Conservation (phyloP, 2,888 invertebrate genomes). For the Eurytoma adleriae region DNA sequence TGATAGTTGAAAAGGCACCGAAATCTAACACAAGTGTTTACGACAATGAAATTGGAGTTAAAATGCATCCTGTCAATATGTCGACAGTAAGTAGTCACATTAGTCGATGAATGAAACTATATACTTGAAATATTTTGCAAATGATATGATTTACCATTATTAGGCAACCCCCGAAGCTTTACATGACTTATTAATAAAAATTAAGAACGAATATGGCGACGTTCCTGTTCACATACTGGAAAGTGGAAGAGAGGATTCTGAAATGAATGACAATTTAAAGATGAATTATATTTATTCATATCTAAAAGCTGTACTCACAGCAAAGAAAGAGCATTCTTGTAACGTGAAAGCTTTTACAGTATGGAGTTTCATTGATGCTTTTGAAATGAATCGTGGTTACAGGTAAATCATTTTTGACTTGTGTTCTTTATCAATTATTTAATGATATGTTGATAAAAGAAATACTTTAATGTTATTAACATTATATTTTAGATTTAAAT, state of each 20-base stretch:
- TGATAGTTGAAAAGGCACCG: constrained; percentile 55
- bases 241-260: constrained; percentile 70
- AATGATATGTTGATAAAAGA: too few relatives aligned
- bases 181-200: constrained; percentile 71
- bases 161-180: constrained; percentile 75
- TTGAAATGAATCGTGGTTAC: constrained; percentile 81
- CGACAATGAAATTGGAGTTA: constrained; percentile 5
- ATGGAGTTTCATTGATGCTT: constrained; percentile 83
- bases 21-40: constrained; percentile 4
- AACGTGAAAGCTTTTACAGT: constrained; percentile 78
- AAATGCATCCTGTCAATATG: background rate
- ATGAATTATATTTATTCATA: constrained; percentile 72
- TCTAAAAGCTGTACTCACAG: constrained; percentile 76
- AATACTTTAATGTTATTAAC: background rate
- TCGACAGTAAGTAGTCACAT: background rate
- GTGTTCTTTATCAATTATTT: too few relatives aligned
- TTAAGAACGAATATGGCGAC: constrained; percentile 73
- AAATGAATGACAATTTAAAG: constrained; percentile 64
- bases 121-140: background rate
- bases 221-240: constrained; percentile 72
- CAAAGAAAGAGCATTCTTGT: constrained; percentile 76
- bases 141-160: constrained; percentile 15
- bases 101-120: too few relatives aligned
- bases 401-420: constrained; percentile 67
- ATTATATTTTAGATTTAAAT: constrained; percentile 70